Base-by-base conservation (phyloP, 2,888 invertebrate genomes). In the Cephus spinipes region DNA sequence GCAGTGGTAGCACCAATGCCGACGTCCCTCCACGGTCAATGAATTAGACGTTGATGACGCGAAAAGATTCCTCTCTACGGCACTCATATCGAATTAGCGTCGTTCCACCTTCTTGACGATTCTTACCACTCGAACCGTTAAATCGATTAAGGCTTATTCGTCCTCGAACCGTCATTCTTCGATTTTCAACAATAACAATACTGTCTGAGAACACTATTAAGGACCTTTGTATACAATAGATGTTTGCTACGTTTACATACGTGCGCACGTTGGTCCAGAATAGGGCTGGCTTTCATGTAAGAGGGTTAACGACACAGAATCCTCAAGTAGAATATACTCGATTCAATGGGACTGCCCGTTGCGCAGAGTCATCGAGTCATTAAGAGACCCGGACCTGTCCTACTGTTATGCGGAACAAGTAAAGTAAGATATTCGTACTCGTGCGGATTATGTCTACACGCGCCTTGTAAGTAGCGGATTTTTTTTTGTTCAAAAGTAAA, bases 31-130 rank as follows among this genome's bases (percentile, higher is more conserved):
- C 68, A 68, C 79, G 80, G 73, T 80, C 86, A 86, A 88, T 86
- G 87, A 87, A 87, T 88, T 84, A 85, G 86, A 89, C 86, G 83
- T 85, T 86, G 85, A 86, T 85, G 86, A 87, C 83, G 82, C 83
- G 83, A 82, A 84, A 85, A 81, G 71, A 71, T 71, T 71, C 71
- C 11, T 32, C 71, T 71, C 32, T 12, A 71, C 33, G 31, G 32
- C 71, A 71, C 71, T 71, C 71, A 55, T 71, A 71, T 71, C 71
- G 33, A 71, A 71, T 71, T 71, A 71, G 33, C 71, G 71, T 71
- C 71, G 71, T 71, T 55, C 55, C 23, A 55, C 55, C 71, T 71
- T 71, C 32, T 23, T 32, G 9, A 9, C 71, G 71, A 71, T 33
- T 71, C 71, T 71, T 33, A 71, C 31, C 15, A 31, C 71, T 33